These are phyloP conservation scores for Elegia similella DNA, from an alignment of 2,888 invertebrate species.

Conservation along the genomic window DNA sequence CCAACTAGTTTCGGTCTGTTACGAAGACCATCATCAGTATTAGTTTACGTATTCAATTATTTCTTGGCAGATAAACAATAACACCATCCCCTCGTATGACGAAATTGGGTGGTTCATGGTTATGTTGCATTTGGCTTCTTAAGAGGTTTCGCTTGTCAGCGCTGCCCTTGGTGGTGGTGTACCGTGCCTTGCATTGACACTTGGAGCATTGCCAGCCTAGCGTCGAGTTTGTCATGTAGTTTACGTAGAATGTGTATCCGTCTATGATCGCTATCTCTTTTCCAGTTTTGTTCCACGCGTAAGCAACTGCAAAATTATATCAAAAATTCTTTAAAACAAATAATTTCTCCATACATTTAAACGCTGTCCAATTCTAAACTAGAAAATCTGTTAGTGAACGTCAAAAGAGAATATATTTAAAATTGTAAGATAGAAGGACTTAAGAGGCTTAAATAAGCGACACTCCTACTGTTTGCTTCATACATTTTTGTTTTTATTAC, in stretches of 20 bases:
- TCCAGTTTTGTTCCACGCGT: background rate
- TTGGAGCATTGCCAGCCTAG: background rate
- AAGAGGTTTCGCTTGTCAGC: background rate
- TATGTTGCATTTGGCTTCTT: slow-evolving; percentile 21
- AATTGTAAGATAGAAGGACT: no score
- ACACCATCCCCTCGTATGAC: slow-evolving; percentile 29
- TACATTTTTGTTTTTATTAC: no score
- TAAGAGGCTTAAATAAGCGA: no score
- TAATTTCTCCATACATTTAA: no score
- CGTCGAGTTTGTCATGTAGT: background rate
- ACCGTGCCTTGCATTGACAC: background rate
- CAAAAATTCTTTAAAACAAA: background rate
- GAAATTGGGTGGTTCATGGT: slow-evolving; percentile 27
- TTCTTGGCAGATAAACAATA: background rate
- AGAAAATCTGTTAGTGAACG: no score
- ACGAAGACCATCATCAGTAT: no score
- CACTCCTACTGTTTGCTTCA: no score
- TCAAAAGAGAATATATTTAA: no score
- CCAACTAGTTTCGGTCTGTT: no score
- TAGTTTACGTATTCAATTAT: no score
- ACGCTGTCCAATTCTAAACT: no score
- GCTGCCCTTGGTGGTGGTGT: background rate
- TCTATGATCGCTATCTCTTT: background rate
- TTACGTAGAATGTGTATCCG: background rate
- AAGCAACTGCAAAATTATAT: background rate